A percentile compares a stretch with the other conserved stretches of the same genome.
Evolutionary conservation across 2,113 vertebrate species (phyloP).

Genomic region (Plestiodon gilberti): DNA sequence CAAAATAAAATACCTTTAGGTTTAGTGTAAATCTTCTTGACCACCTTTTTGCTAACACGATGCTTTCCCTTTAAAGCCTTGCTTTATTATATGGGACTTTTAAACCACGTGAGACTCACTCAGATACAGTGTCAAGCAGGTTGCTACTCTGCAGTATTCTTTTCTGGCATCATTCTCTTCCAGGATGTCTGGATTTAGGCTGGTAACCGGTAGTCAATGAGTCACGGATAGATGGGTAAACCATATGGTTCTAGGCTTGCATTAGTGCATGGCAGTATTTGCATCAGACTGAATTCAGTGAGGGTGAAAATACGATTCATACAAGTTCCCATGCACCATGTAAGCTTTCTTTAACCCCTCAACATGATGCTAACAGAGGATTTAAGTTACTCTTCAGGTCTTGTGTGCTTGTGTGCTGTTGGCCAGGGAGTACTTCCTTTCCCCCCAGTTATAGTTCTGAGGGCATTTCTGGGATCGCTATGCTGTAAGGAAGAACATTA

Average conservation of each 20-base stretch:
- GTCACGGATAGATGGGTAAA: not conserved
- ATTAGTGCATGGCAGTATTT: not conserved
- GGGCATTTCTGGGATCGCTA: not conserved
- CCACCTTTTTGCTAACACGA: slow-evolving; percentile 38
- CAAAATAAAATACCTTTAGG: slow-evolving; percentile 35
- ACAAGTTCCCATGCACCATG: not conserved
- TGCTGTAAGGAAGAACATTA: not conserved
- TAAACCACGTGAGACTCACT: not conserved
- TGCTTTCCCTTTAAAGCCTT: slow-evolving; percentile 27
- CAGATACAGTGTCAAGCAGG: not conserved
- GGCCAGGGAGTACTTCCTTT: not conserved
- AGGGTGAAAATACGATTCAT: slow-evolving; percentile 1
- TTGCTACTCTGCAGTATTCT: not conserved
- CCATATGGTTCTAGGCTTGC: not conserved
- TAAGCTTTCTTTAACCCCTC: not conserved
- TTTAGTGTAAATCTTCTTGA: slow-evolving; percentile 14
- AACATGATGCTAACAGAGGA: slow-evolving; percentile 3
- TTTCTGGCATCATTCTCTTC: not conserved
- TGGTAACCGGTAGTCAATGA: not conserved
- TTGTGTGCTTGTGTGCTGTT: not conserved
- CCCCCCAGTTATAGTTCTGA: not conserved
- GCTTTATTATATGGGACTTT: slow-evolving; percentile 14
- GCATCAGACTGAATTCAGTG: not conserved
- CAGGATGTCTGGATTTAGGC: not conserved
- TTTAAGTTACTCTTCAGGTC: not conserved